Conservation (phyloP, 2,797 vertebrate genomes). For the Helarctos malayanus region DNA sequence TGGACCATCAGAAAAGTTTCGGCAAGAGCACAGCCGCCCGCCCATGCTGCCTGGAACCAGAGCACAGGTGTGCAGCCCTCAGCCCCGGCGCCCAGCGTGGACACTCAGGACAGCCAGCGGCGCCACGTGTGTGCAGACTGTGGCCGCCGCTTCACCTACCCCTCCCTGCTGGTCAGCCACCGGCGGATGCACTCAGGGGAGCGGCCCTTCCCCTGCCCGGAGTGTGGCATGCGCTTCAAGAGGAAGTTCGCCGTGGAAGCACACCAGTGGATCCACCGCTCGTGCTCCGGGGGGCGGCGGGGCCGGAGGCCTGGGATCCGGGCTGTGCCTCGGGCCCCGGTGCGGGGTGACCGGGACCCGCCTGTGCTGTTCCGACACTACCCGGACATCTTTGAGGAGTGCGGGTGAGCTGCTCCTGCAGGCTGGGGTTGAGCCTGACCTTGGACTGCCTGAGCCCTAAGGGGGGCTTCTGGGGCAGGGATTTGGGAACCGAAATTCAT, state of each 20-base stretch:
- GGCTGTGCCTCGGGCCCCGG: slow-evolving; percentile 79
- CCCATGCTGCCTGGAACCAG: slow-evolving; percentile 9
- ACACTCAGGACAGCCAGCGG: slow-evolving; percentile 64
- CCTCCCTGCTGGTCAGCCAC: slow-evolving; percentile 80
- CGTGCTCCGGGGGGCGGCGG: slow-evolving; percentile 82
- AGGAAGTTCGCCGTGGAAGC: slow-evolving; percentile 68
- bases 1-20: neutral
- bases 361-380: slow-evolving; percentile 85
- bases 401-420: slow-evolving; percentile 50
- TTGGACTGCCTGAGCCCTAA: neutral
- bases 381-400: slow-evolving; percentile 85
- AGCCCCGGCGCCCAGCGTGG: neutral
- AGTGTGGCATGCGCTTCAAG: slow-evolving; percentile 84
- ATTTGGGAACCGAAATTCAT: slow-evolving; percentile 26
- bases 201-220: slow-evolving; percentile 83
- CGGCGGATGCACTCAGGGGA: slow-evolving; percentile 82
- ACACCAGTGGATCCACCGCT: slow-evolving; percentile 81
- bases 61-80: neutral
- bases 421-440: neutral
- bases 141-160: slow-evolving; percentile 83
- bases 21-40: neutral
- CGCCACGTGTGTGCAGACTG: slow-evolving; percentile 82
- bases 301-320: slow-evolving; percentile 83
- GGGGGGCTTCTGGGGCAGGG: neutral
- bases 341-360: slow-evolving; percentile 81